Evolutionary conservation across 2,797 vertebrate genomes (phyloP), one percentile per base, ranked within the genome.

Genomic region (Sorex maritimensis): DNA sequence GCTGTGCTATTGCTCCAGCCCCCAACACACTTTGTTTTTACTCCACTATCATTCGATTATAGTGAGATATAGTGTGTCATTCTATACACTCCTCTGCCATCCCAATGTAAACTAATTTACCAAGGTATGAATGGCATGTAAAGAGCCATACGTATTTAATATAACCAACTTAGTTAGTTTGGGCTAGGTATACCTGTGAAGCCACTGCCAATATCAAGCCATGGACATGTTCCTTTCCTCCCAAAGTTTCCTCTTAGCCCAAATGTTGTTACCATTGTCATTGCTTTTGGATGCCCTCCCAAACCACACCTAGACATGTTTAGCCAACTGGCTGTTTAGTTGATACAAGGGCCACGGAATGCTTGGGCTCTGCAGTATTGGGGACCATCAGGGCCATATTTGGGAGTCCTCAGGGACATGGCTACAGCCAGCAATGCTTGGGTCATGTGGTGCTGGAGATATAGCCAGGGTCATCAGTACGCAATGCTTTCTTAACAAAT

Each of bases 41-140:
- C n/a, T 83, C 69, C 21, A 74, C 81, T 61, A 79, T 23, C 6
- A 30, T 72, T 93, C 81, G 88, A 34, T 15, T 2, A 71, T 28
- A 91, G 30, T 34, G 34, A 34, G 34, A 34, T 34, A 34, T 34
- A 34, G 34, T 34, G 34, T 34, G 2, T 34, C 34, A 34, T 34
- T 34, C 34, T 34, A 34, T 34, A 23, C 30, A n/a, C 78, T 86
- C 15, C 61, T 38, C 34, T 12, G 41, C 68, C 38, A 4, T 28
- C 38, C 14, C 30, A 15, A 1, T 91, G 30, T 41, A 71, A 72
- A 55, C 83, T 55, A 55, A 52, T 81, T 71, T 71, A 30, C 46
- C 84, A 34, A 80, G 67, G 21, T 49, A 7, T 49, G 65, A 67
- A 11, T 67, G 21, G 11, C 21, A 28, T 67, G 30, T 82, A 9